Evolutionary conservation across 2,113 vertebrate species (phyloP), one percentile per base, ranked within the genome.

Genomic region (Pterocles gutturalis): DNA sequence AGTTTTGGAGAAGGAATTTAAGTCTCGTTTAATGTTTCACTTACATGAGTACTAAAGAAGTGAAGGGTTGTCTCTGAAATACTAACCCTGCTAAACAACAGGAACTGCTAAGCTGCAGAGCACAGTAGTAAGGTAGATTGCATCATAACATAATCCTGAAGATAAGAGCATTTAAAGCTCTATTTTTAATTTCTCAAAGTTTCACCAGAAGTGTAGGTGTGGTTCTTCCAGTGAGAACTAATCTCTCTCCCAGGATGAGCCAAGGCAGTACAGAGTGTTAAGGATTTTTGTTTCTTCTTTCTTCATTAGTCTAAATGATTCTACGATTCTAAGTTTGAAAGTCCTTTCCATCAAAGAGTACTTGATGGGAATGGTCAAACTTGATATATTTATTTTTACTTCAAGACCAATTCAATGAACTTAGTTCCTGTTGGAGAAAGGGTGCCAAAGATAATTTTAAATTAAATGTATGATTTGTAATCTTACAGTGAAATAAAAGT

Each of bases 151-250:
- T 76, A 94, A 83, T 91, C 38, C 18, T 72, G 28, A 71, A 93
- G 57, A 87, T 82, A 91, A 79, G 45, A 93, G 54, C 28, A 38
- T 84, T 96, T 92, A 93, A 84, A 92, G 17, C 41, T 91, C 7
- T 31, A 80, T 61, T 36, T 83, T 79, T 80, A 6, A 4, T 75
- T 91, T 82, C 55, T 2, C 2, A 29, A 81, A 67, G 36, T 36
- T 89, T 48, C n/a, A 70, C 14, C 38, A 79, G 57, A 72, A 79
- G 19, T 1, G 1, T 72, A 73, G 77, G 71, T 82, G 46, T 11
- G 13, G 48, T 34, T 87, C 53, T 84, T 51, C 4, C 7, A 38
- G 13, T 1, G 5, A 64, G 31, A 71, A 84, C 25, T 82, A 82
- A n/a, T 87, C 66, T 54, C 8, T 49, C 17, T 87, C 65, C n/a